Percentiles rank a stretch among this genome's conserved stretches.
Conservation (phyloP, 2,797 vertebrate species). For the Margarornis squamiger region DNA sequence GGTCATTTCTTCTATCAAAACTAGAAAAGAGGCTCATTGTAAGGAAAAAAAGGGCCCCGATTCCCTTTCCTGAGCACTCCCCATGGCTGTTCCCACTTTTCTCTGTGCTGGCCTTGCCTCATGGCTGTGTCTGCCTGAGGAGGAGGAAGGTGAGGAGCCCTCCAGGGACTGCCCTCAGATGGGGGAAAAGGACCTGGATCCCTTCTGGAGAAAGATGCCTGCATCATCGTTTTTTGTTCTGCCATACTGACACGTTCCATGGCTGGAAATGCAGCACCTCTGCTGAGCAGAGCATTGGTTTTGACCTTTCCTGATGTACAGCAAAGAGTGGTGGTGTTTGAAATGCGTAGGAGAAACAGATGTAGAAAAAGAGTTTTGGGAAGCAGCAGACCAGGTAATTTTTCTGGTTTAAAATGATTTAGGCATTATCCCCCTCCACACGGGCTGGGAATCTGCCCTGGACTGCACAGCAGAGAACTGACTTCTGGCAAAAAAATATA, state of each 20-base stretch:
- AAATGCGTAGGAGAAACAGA: background rate
- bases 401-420: background rate
- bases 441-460: background rate
- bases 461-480: background rate
- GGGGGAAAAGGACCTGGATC: background rate
- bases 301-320: background rate
- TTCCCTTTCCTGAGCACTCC: background rate
- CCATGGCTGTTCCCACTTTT: background rate
- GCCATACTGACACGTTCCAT: rapidly evolving
- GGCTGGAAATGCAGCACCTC: background rate
- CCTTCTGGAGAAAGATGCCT: background rate
- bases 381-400: background rate
- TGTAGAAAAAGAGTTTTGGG: background rate
- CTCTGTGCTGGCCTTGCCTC: background rate
- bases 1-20: background rate
- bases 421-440: background rate
- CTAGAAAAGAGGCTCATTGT: background rate
- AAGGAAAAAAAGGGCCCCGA: background rate
- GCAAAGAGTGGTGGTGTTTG: rapidly evolving
- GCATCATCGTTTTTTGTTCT: background rate
- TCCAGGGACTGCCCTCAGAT: background rate
- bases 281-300: background rate
- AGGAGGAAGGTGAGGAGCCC: background rate
- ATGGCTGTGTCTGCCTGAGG: background rate
- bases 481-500: background rate